These are phyloP conservation scores for Callaeas wilsoni DNA, from an alignment of 2,113 vertebrate genomes.

Conservation along the genomic window DNA sequence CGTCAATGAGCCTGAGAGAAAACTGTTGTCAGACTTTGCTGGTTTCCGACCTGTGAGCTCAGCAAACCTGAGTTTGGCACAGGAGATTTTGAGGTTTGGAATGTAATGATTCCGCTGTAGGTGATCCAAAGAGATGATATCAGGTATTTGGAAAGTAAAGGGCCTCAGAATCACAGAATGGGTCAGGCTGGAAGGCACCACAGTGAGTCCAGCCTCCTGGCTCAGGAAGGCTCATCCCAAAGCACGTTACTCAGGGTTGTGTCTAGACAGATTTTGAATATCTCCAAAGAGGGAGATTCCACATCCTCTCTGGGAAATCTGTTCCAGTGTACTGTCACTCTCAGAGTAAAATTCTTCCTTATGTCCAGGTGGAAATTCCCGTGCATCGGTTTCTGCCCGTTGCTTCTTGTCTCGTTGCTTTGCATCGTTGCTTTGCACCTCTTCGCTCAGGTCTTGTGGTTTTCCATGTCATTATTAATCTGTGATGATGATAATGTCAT, in stretches of 20 bases:
- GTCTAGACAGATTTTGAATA: background rate
- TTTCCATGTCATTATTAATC: background rate
- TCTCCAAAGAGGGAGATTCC: background rate
- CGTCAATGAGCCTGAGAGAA: background rate
- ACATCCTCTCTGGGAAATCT: background rate
- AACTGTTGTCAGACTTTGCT: background rate
- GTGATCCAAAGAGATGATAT: background rate
- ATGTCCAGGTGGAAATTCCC: background rate
- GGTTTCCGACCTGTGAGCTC: background rate
- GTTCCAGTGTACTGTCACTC: background rate
- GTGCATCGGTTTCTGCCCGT: background rate
- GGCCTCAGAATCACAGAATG: background rate
- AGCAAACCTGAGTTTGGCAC: background rate
- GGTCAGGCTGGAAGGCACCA: background rate
- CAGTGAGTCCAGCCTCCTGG: background rate
- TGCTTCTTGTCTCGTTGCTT: background rate
- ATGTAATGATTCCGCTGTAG: background rate
- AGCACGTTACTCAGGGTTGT: background rate
- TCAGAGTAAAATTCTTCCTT: background rate
- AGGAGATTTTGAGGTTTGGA: background rate
- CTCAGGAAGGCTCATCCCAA: background rate
- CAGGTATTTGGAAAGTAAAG: background rate
- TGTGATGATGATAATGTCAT: background rate
- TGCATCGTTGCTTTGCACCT: no score
- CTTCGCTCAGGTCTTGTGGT: background rate